Base-by-base conservation (phyloP, 2,888 invertebrate species). In the Molorchus minor region DNA sequence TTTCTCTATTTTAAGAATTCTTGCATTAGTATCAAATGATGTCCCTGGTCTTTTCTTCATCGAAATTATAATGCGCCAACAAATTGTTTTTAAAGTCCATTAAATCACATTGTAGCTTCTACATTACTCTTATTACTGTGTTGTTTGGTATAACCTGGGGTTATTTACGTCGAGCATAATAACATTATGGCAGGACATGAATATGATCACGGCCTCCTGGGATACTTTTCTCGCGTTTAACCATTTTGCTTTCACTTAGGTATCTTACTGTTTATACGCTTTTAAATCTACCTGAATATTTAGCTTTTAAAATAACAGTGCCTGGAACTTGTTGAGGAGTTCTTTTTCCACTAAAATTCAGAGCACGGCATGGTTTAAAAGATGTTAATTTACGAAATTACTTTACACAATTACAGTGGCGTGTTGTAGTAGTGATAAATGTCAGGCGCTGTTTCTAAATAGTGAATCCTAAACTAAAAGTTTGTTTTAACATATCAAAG, bases 181-280 rank as follows among this genome's bases (percentile, higher is more conserved):
- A 77, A 75, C 76, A 75, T 77, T 77, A 77, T 72, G 72, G 73
- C 74, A 75, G 77, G 75, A 77, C 77, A 76, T 75, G 77, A 77
- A 77, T 77, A 77, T 77, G 76, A 77, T 77, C 75, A 71, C 73
- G 62, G 66, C 69, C 65, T 75, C 76, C 71, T 74, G 61, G 66
- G 76, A 74, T 75, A 73, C 71, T 75, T 75, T 76, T 72, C 77
- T 74, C 74, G 67, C 71, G 72, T 71, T 73, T 73, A 73, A 74
- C 72, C 72, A 70, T 73, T 70, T 74, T 75, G 74, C 72, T 71
- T 68, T 69, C 75, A 73, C 75, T 75, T 75, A n/a, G n/a, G n/a
- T n/a, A 74, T 75, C 73, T 75, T 68, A 68, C 70, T 69, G 69
- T 71, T 68, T 71, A 71, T 68, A 69, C 72, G 45, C 46, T 74